A percentile compares a stretch with the other conserved stretches of the same genome.
Evolutionary conservation across 2,888 invertebrate species (phyloP).

Genomic region (Heteromyza rotundicornis): DNA sequence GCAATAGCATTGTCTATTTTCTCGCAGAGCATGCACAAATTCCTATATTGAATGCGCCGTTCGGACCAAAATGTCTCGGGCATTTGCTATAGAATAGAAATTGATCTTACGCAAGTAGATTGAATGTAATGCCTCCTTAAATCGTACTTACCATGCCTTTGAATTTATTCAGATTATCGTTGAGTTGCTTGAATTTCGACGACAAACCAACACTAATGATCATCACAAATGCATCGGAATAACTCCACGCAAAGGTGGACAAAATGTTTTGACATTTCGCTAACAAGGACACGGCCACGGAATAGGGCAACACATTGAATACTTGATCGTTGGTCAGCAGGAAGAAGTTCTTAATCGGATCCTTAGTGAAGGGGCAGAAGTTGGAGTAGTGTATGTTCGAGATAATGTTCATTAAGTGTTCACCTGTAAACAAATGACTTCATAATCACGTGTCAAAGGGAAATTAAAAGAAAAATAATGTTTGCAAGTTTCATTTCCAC

Average conservation of each 20-base stretch:
- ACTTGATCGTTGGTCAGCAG: slow-evolving; percentile 44
- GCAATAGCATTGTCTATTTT: slow-evolving; percentile 65
- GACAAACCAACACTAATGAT: slow-evolving; percentile 74
- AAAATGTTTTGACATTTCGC: slow-evolving; percentile 65
- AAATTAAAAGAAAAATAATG: slow-evolving; percentile 6
- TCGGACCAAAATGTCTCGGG: slow-evolving; percentile 64
- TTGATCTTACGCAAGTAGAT: background rate
- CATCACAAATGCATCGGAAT: slow-evolving; percentile 76
- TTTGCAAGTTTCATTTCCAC: slow-evolving; percentile 18
- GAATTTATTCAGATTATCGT: slow-evolving; percentile 63
- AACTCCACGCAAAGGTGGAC: slow-evolving; percentile 76
- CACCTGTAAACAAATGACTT: slow-evolving; percentile 38
- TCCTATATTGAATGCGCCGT: slow-evolving; percentile 65
- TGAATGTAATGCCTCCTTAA: background rate
- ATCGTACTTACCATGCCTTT: slow-evolving; percentile 64
- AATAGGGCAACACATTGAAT: slow-evolving; percentile 47
- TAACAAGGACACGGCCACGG: slow-evolving; percentile 43
- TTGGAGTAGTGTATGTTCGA: slow-evolving; percentile 48
- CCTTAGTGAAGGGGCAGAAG: slow-evolving; percentile 48
- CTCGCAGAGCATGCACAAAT: slow-evolving; percentile 64
- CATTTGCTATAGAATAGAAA: slow-evolving; percentile 53
- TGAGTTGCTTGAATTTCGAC: slow-evolving; percentile 70
- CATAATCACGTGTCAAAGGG: background rate
- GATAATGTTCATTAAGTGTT: slow-evolving; percentile 55
- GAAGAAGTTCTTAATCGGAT: slow-evolving; percentile 55